phyloP scores from a whole-genome alignment of 2,888 invertebrate species.

The Encarsia formosa region DNA sequence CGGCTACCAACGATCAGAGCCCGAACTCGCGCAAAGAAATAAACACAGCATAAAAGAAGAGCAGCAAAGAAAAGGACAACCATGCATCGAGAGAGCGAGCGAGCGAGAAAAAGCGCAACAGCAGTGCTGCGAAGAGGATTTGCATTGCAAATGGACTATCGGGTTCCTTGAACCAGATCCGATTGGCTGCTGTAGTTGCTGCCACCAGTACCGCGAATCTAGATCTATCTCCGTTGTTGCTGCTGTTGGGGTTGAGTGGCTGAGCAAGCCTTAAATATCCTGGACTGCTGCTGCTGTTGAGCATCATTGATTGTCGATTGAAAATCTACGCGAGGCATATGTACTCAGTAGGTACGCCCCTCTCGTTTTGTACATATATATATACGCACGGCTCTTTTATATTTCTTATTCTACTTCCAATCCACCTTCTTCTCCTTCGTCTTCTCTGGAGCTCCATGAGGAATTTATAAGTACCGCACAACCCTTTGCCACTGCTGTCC shows the following conservation, averaged over 20 bases:
- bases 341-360: constrained; percentile 20
- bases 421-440: not conserved
- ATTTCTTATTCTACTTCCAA: constrained; percentile 4
- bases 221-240: constrained; percentile 49
- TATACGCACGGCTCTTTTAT: not conserved
- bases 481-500: not conserved
- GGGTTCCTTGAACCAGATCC: constrained; percentile 53
- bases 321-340: constrained; percentile 36
- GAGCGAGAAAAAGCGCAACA: not conserved
- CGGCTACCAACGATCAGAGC: too few species aligned
- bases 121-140: constrained; percentile 29
- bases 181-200: constrained; percentile 42
- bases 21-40: too few species aligned
- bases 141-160: constrained; percentile 49
- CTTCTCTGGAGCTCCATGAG: too few species aligned
- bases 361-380: constrained; percentile 16
- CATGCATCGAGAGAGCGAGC: not conserved
- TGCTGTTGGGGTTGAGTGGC: too few species aligned
- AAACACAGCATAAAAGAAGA: too few species aligned
- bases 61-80: not conserved
- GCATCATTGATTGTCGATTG: constrained; percentile 50
- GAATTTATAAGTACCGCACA: too few species aligned
- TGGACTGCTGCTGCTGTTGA: not conserved
- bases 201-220: constrained; percentile 48
- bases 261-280: too few species aligned